Evolutionary conservation across 53 echinoderm and acorn worm genomes (phyloP).

Genomic region (Stichopus horrens): DNA sequence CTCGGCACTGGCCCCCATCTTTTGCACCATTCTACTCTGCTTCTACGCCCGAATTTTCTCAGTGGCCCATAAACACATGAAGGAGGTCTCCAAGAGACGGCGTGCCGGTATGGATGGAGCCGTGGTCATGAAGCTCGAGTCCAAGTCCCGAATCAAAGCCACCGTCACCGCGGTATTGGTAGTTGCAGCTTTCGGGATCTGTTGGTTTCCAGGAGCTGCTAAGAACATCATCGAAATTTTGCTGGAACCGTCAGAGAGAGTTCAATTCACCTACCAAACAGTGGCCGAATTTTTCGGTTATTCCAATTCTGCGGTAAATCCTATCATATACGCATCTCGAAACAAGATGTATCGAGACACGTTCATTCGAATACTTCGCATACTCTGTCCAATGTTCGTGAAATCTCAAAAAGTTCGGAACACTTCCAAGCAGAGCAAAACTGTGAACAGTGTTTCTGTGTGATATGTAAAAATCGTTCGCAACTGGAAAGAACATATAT

Average conservation of each 20-base stretch:
- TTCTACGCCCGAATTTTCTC: conserved; percentile 27
- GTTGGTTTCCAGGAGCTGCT: conserved; percentile 23
- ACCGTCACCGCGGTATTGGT: conserved; percentile 29
- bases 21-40: not conserved
- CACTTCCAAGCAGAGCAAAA: not conserved
- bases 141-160: conserved; percentile 6
- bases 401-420: not conserved
- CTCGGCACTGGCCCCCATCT: not conserved
- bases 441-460: no score
- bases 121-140: not conserved
- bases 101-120: not conserved
- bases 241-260: not conserved
- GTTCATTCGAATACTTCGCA: not conserved
- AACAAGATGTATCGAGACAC: not conserved
- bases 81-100: conserved; percentile 7
- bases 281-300: not conserved
- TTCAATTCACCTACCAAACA: conserved; percentile 20
- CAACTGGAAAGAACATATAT: no score
- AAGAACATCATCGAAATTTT: conserved; percentile 20
- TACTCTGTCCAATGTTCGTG: conserved; percentile 10
- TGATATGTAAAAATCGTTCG: no score
- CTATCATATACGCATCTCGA: conserved; percentile 20
- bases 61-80: conserved; percentile 7
- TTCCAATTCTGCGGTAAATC: conserved; percentile 30
- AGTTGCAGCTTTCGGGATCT: not conserved